phyloP scores from a whole-genome alignment of 2,797 vertebrate species.

The Adrianichthys oophorus region DNA sequence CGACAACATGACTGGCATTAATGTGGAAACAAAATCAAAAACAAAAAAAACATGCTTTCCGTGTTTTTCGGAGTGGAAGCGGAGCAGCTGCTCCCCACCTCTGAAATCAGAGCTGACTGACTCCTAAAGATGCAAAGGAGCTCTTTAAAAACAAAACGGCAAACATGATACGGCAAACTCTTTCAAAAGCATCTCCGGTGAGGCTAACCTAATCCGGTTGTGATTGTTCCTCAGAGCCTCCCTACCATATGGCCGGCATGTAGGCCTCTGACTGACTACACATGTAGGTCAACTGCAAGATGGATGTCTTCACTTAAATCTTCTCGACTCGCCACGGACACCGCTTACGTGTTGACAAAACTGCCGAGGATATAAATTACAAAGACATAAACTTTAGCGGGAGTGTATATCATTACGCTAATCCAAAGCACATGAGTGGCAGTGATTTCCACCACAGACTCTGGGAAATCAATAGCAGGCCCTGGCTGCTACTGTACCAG shows the following conservation, averaged over 20 bases:
- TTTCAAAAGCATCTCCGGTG: slow-evolving; percentile 63
- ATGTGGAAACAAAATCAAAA: no score
- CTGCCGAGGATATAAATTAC: slow-evolving; percentile 43
- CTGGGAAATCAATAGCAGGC: slow-evolving; percentile 70
- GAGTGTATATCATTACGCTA: slow-evolving; percentile 52
- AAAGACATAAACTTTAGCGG: slow-evolving; percentile 39
- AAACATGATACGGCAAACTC: slow-evolving; percentile 35
- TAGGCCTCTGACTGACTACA: slow-evolving; percentile 41
- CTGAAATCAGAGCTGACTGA: slow-evolving; percentile 40
- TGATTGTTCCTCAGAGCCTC: slow-evolving; percentile 66
- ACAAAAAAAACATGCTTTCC: no score
- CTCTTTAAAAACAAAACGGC: slow-evolving; percentile 6
- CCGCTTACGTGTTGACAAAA: slow-evolving; percentile 43
- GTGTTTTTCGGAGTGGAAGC: slow-evolving; percentile 5
- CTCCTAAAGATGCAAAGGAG: slow-evolving; percentile 39
- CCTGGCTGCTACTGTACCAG: slow-evolving; percentile 70
- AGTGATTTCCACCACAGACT: slow-evolving; percentile 48
- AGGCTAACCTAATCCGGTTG: slow-evolving; percentile 62
- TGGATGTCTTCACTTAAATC: slow-evolving; percentile 56
- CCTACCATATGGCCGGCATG: slow-evolving; percentile 67
- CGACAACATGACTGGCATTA: not conserved
- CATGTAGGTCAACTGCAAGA: slow-evolving; percentile 72
- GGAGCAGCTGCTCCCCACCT: slow-evolving; percentile 20
- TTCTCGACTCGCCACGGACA: slow-evolving; percentile 15
- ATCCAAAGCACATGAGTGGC: slow-evolving; percentile 51